A percentile compares a stretch with the other conserved stretches of the same genome.
Conservation (phyloP, 2,888 invertebrate genomes). For the Heteromurus nitidus region DNA sequence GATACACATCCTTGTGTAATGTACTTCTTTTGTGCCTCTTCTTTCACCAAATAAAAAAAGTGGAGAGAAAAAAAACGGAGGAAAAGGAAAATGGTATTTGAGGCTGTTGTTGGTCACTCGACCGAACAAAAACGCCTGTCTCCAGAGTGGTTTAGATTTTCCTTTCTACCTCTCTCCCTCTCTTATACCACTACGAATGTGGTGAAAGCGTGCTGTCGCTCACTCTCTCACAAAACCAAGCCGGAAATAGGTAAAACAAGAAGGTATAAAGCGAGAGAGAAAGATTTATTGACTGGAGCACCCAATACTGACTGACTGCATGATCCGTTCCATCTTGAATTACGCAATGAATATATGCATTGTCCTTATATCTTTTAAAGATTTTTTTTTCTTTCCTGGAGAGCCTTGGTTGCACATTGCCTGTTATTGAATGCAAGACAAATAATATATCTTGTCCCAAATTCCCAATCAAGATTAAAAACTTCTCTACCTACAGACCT, state of each 20-base stretch:
- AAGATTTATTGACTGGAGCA: background rate
- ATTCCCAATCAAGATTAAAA: too few species aligned
- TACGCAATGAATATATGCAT: too few species aligned
- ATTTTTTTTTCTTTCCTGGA: too few species aligned
- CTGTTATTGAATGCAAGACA: too few species aligned
- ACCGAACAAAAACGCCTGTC: constrained; percentile 47
- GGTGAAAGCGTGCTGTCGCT: constrained; percentile 41
- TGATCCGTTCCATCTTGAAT: too few species aligned
- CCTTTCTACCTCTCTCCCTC: constrained; percentile 29
- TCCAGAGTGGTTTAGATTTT: constrained; percentile 49
- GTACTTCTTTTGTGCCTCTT: background rate
- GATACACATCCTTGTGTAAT: background rate
- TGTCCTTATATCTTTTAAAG: too few species aligned
- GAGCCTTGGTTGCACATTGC: too few species aligned
- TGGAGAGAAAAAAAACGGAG: background rate
- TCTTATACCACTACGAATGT: too few species aligned
- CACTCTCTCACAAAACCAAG: too few species aligned
- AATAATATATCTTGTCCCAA: too few species aligned
- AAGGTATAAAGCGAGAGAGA: background rate
- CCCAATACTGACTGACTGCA: background rate
- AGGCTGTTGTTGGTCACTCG: constrained; percentile 27
- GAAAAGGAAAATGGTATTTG: constrained; percentile 1
- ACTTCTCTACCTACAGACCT: too few species aligned
- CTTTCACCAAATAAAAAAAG: too few species aligned
- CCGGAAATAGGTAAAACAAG: constrained; percentile 18